These are phyloP conservation scores for Tamias sibiricus DNA, from an alignment of 2,113 vertebrate species.

Conservation along the genomic window DNA sequence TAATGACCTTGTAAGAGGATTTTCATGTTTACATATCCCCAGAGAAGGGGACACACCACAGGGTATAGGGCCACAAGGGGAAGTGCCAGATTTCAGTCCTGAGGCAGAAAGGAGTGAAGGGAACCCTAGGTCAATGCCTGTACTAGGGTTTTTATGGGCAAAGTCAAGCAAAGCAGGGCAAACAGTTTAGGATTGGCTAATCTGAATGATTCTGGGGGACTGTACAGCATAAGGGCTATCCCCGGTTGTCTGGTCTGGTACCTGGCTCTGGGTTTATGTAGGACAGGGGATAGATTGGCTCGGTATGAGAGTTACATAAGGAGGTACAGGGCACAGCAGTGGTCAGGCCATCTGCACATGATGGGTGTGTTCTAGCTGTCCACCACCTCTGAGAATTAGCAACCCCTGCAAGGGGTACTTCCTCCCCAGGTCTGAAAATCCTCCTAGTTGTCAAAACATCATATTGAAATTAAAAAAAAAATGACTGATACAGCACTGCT, in stretches of 20 bases:
- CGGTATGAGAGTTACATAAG: neutral
- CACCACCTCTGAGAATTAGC: neutral
- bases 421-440: neutral
- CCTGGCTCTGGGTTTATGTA: neutral
- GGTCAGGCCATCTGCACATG: neutral
- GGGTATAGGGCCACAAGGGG: no score
- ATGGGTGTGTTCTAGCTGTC: neutral
- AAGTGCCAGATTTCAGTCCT: neutral
- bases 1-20: neutral
- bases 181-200: neutral
- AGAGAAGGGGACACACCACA: neutral
- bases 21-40: neutral
- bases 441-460: neutral
- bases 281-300: neutral
- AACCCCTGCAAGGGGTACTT: neutral
- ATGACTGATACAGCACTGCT: neutral
- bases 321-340: neutral
- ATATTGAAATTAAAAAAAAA: neutral
- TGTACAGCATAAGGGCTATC: fast-evolving
- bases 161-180: neutral
- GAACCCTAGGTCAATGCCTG: neutral
- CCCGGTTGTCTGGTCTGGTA: neutral
- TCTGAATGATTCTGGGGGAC: neutral
- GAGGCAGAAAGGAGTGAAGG: neutral
- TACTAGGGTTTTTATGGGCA: neutral